These are phyloP conservation scores for Sparus aurata DNA, from an alignment of 2,797 vertebrate genomes.

Conservation along the genomic window DNA sequence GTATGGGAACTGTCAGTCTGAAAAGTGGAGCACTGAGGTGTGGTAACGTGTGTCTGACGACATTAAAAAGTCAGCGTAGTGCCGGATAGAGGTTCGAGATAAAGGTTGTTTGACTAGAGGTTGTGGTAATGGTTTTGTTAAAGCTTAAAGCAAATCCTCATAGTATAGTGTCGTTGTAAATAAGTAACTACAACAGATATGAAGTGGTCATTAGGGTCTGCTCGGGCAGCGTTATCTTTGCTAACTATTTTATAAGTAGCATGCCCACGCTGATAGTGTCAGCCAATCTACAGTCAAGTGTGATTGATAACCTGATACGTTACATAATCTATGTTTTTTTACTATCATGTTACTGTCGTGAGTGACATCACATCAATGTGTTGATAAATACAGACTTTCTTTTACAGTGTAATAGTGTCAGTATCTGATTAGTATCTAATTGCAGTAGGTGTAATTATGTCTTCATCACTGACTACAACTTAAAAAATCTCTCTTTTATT, in stretches of 20 bases:
- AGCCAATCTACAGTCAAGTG: slow-evolving; percentile 1
- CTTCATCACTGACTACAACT: too few relatives aligned
- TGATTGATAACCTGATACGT: not conserved
- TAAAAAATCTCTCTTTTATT: too few relatives aligned
- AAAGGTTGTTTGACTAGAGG: not conserved
- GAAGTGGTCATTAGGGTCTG: not conserved
- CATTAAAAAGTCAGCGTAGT: not conserved
- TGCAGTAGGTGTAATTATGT: not conserved
- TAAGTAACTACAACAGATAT: slow-evolving; percentile 21
- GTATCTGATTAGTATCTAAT: too few relatives aligned
- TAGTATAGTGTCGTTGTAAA: slow-evolving; percentile 7
- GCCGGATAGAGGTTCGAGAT: not conserved
- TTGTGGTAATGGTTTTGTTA: not conserved
- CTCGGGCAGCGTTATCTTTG: slow-evolving; percentile 6
- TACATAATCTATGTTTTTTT: not conserved
- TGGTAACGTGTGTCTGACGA: not conserved
- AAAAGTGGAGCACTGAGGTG: not conserved
- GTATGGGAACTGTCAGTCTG: not conserved
- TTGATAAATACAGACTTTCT: not conserved
- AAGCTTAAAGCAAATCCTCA: not conserved
- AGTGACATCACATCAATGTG: not conserved
- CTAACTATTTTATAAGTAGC: not conserved
- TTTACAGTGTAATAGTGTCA: too few relatives aligned
- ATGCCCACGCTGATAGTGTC: not conserved
- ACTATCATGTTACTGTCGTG: not conserved